Base-by-base conservation (phyloP, 2,888 invertebrate genomes). In the Erebia palarica region DNA sequence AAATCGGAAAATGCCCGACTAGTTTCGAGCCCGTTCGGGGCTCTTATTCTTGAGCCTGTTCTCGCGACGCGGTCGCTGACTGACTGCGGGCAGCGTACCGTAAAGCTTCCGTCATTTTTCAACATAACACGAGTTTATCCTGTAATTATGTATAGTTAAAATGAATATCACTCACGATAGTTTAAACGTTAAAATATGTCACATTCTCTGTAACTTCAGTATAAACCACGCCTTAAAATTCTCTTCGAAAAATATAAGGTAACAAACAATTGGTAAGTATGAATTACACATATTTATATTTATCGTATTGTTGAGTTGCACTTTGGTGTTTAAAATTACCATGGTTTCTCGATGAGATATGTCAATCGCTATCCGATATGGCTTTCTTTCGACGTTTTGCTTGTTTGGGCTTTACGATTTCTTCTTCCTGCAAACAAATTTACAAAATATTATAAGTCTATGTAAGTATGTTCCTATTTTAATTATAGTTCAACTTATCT, bases 341-440 rank as follows among this genome's bases (percentile, higher is more conserved):
- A 81, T 87, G 82, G 77, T 81, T 85, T 84, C 86, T 83, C 81
- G 81, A 85, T 80, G 82, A 88, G 86, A 87, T 92, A 90, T 93
- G 96, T 97, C 96, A 98, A 95, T 98, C 98, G 92, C 98, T 98
- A 91, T 98, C 98, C 78, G 97, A 97, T 86, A 97, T 96, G 72
- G 97, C 96, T 94, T 97, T 97, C 96, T 97, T 97, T 90, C 98
- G 95, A 86, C 97, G 97, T 90, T 98, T 98, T 75, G 97, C 96
- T 91, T 97, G 97, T 90, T 97, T 97, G 81, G 97, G 97, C 91
- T 97, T 97, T 36, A 97, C 96, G 84, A 97, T 96, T 92, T 97
- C 98, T 91, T 98, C 98, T 86, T 98, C 96, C 96, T 97, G 90
- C 92, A 94, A 79, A 79, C 82, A 84, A 69, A 65, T 63, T 27